phyloP scores from a whole-genome alignment of 2,113 vertebrate genomes.

The Labeo rohita region DNA sequence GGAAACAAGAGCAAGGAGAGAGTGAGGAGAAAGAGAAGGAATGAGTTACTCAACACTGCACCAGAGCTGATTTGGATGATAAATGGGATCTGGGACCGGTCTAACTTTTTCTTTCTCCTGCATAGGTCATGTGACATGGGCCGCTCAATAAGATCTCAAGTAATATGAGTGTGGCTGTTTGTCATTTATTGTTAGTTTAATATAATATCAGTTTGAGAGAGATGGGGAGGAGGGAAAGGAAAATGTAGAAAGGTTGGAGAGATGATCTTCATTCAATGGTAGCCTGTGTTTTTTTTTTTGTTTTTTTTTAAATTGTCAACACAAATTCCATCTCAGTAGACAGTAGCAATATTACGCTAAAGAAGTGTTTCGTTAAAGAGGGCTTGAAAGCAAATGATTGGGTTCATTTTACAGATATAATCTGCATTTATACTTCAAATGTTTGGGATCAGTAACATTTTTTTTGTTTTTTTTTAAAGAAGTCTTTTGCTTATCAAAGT shows the following conservation, averaged over 20 bases:
- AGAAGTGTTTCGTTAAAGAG: background rate
- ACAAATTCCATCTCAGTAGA: background rate
- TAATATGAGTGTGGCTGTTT: conserved; percentile 42
- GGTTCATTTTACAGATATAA: too few relatives aligned
- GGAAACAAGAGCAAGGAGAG: background rate
- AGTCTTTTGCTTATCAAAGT: too few relatives aligned
- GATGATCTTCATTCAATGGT: conserved; percentile 3
- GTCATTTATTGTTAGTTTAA: conserved; percentile 18
- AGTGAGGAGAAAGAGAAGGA: background rate
- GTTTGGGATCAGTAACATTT: too few relatives aligned
- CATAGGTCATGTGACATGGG: conserved; percentile 31
- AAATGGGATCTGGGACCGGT: conserved; percentile 56
- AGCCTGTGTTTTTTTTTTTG: background rate
- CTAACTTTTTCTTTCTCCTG: conserved; percentile 51
- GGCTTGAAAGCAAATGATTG: too few relatives aligned
- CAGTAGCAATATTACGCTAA: background rate
- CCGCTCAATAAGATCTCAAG: conserved; percentile 49
- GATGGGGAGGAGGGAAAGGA: background rate
- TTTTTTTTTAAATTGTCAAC: background rate
- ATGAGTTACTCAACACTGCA: conserved; percentile 42
- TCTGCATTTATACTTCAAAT: too few relatives aligned
- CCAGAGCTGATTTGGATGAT: conserved; percentile 56
- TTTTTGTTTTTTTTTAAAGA: too few relatives aligned
- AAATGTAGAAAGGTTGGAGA: background rate
- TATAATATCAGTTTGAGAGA: background rate